Evolutionary conservation across 2,113 vertebrate genomes (phyloP).

Genomic region (Aviceda subcristata): DNA sequence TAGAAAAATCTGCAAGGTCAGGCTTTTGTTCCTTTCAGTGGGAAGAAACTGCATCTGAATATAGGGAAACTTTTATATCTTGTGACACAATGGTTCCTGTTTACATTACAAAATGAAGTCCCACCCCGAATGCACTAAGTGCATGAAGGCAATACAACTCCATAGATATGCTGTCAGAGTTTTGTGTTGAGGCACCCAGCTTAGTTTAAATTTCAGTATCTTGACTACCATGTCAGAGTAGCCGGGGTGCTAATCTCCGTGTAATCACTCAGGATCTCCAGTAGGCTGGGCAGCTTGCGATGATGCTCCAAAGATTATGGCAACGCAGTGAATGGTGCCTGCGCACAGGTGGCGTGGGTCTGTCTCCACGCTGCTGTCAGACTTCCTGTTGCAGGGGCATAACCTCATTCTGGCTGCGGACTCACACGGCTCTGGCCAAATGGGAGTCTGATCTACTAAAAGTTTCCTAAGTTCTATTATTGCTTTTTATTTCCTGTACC

Average conservation of each 20-base stretch:
- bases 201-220: background rate
- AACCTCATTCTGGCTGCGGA: slow-evolving; percentile 7
- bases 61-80: background rate
- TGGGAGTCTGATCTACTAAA: background rate
- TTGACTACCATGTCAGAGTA: background rate
- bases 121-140: background rate
- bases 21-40: slow-evolving; percentile 12
- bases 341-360: background rate
- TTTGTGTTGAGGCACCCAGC: background rate
- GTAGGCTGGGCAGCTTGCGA: background rate
- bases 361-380: background rate
- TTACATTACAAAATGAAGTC: background rate
- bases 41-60: slow-evolving; percentile 14
- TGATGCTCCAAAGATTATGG: background rate
- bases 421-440: background rate
- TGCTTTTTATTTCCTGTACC: slow-evolving; percentile 12
- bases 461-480: slow-evolving; percentile 14
- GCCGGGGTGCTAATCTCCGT: background rate
- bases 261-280: background rate
- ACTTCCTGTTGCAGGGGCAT: background rate
- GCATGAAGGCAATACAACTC: background rate
- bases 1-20: background rate
- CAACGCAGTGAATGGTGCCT: background rate
- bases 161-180: background rate
- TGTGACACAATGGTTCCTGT: background rate